A percentile compares a stretch with the other conserved stretches of the same genome.
Conservation (phyloP, 2,113 vertebrate genomes). For the Psettodes erumei region DNA sequence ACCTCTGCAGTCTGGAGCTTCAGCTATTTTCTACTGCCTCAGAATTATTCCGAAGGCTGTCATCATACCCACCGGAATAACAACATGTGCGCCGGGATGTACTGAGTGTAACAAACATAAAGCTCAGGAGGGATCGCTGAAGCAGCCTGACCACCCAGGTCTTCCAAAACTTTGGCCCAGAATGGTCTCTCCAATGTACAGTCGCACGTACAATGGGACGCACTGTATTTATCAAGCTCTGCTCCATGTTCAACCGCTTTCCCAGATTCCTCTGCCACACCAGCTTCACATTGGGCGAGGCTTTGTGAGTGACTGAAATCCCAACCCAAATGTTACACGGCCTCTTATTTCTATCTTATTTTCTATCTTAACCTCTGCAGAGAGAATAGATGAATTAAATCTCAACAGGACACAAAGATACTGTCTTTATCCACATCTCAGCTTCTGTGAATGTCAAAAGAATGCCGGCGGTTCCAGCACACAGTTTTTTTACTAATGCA, state of each 20-base stretch:
- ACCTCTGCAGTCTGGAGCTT: neutral
- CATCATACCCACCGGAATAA: neutral
- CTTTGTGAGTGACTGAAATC: too few species aligned
- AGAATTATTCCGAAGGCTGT: neutral
- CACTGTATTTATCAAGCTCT: neutral
- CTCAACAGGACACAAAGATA: neutral
- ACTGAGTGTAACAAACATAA: neutral
- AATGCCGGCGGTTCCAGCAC: neutral
- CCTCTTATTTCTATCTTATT: neutral
- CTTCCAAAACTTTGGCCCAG: neutral
- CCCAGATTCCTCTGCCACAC: neutral
- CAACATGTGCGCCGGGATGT: too few species aligned
- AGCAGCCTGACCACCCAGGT: neutral
- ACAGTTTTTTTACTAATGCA: neutral
- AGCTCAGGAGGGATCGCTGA: neutral
- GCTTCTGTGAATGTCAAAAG: neutral
- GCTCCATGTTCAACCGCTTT: neutral
- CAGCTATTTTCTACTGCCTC: too few species aligned
- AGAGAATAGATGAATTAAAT: neutral
- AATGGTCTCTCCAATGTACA: neutral
- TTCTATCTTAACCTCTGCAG: neutral
- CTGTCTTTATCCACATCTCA: neutral
- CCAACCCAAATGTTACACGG: neutral
- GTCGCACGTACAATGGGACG: neutral
- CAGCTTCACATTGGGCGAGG: neutral